Conservation (phyloP, 2,888 invertebrate species). For the Agriopis leucophaearia region DNA sequence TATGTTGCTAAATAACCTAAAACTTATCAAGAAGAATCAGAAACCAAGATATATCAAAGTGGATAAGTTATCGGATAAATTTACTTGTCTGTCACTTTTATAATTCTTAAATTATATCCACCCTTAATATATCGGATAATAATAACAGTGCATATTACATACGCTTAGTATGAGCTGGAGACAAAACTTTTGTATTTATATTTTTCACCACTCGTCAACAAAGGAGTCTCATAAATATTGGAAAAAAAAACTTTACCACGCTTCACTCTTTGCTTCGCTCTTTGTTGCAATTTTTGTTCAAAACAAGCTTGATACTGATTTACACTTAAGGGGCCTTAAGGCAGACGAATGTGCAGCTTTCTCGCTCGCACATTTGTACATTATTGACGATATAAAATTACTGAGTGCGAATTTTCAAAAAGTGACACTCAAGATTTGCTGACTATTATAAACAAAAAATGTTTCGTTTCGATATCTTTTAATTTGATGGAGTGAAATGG, state of each 20-base stretch:
- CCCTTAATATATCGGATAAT: conserved; percentile 10
- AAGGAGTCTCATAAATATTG: conserved; percentile 43
- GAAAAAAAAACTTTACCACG: conserved; percentile 26
- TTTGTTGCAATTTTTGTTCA: conserved; percentile 30
- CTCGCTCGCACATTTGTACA: no score
- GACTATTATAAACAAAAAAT: no score
- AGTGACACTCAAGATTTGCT: no score
- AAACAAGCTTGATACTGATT: conserved; percentile 34
- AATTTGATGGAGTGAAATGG: no score
- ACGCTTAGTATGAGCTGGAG: conserved; percentile 26
- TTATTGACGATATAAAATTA: no score
- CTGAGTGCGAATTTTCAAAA: no score
- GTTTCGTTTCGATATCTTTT: no score
- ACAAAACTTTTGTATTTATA: conserved; percentile 36
- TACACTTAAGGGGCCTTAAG: conserved; percentile 11
- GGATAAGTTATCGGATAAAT: neutral
- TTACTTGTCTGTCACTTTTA: neutral
- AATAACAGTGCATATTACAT: conserved; percentile 9
- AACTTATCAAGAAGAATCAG: neutral
- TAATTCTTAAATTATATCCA: conserved; percentile 2
- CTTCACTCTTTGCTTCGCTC: conserved; percentile 25
- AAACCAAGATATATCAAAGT: neutral
- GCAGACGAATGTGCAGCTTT: no score
- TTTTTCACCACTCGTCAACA: conserved; percentile 34
- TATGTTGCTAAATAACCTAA: neutral